Conservation (phyloP, 2,113 vertebrate genomes). For the Calonectris borealis region DNA sequence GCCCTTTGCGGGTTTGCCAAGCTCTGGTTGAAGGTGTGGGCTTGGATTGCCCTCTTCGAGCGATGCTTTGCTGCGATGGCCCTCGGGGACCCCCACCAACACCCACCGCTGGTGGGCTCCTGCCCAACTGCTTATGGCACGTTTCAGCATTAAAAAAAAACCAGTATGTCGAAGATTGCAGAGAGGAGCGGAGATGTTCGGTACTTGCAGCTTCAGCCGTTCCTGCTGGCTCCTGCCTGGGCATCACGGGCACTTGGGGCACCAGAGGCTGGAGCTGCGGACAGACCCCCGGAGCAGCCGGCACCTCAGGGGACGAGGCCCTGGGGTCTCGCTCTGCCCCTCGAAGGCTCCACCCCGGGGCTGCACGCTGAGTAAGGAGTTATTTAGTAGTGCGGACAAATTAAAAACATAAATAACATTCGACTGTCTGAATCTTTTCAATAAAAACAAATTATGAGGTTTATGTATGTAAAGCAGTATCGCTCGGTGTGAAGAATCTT, state of each 20-base stretch:
- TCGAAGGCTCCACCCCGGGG: neutral
- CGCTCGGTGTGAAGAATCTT: slow-evolving; percentile 40
- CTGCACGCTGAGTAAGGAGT: slow-evolving; percentile 15
- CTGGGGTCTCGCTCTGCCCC: neutral
- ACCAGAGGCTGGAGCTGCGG: neutral
- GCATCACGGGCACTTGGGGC: accelerated
- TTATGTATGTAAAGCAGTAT: slow-evolving; percentile 73
- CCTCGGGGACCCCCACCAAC: neutral
- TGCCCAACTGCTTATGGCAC: neutral
- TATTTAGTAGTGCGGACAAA: slow-evolving; percentile 73
- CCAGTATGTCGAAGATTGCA: no score
- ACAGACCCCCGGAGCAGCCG: neutral
- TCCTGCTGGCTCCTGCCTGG: neutral
- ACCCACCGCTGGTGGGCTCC: neutral
- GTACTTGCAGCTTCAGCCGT: neutral
- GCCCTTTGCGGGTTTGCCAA: neutral
- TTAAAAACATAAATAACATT: slow-evolving; percentile 77
- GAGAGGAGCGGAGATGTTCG: neutral
- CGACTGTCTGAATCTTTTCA: slow-evolving; percentile 69
- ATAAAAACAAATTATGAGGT: slow-evolving; percentile 74
- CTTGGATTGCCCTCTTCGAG: neutral
- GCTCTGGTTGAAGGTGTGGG: neutral
- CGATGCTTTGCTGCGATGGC: neutral
- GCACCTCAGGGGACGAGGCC: neutral
- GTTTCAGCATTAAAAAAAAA: neutral